These are phyloP conservation scores for Drosophila anomalata DNA, from an alignment of 2,888 invertebrate species.

Conservation along the genomic window DNA sequence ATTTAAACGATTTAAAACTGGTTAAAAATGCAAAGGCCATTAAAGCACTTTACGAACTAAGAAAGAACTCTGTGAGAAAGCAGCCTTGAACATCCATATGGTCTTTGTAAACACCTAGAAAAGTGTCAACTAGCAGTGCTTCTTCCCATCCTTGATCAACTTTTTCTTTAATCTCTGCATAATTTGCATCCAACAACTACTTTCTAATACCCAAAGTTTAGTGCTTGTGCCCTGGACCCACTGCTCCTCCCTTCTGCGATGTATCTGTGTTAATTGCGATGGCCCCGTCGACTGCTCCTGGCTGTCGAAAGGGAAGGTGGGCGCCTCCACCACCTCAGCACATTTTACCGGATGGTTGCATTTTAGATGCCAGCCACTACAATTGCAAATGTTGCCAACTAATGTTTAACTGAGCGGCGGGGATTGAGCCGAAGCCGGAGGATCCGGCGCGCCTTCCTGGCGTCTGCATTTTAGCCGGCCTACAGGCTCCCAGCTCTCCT, in stretches of 20 bases:
- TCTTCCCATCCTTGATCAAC: not conserved
- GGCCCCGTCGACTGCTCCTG: constrained; percentile 19
- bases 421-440: constrained; percentile 26
- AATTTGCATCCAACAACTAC: constrained; percentile 28
- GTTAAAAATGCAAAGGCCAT: too few species aligned
- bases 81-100: not conserved
- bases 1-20: too few species aligned
- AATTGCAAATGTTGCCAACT: constrained; percentile 75
- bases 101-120: not conserved
- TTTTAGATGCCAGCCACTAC: constrained; percentile 61
- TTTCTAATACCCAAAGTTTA: constrained; percentile 25
- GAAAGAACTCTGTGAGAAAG: too few species aligned
- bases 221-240: constrained; percentile 7
- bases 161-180: constrained; percentile 28
- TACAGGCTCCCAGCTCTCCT: constrained; percentile 11
- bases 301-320: constrained; percentile 1
- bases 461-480: constrained; percentile 37
- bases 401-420: constrained; percentile 61
- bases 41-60: too few species aligned
- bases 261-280: constrained; percentile 59
- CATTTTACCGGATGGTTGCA: constrained; percentile 48
- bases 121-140: not conserved
- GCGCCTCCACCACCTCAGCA: constrained; percentile 10
- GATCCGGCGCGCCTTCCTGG: constrained; percentile 65
- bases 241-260: not conserved